Percentiles rank a stretch among this genome's conserved stretches.
Evolutionary conservation across 2,888 invertebrate genomes (phyloP).

Genomic region (Drosophila seclusa): DNA sequence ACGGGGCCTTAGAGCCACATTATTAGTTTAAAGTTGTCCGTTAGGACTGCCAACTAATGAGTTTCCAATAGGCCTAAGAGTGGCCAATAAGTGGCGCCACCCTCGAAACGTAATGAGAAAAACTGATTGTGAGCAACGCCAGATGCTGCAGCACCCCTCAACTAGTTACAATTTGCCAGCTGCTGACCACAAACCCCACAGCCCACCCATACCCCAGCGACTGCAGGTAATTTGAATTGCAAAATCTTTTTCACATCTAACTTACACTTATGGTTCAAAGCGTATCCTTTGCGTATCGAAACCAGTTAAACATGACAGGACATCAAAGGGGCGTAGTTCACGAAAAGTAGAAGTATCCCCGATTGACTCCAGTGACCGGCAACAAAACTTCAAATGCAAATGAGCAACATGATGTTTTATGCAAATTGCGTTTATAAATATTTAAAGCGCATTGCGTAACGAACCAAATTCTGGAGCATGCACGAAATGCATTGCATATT

Average conservation of each 20-base stretch:
- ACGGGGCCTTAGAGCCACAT: slow-evolving; percentile 41
- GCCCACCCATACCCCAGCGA: background rate
- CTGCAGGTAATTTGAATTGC: slow-evolving; percentile 68
- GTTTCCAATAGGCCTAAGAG: slow-evolving; percentile 70
- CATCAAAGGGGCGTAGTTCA: slow-evolving; percentile 72
- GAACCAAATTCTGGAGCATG: slow-evolving; percentile 10
- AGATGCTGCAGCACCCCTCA: slow-evolving; percentile 14
- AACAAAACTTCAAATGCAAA: slow-evolving; percentile 55
- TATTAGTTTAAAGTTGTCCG: slow-evolving; percentile 71
- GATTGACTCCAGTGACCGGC: slow-evolving; percentile 37
- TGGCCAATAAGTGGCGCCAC: slow-evolving; percentile 46
- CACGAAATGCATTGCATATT: slow-evolving; percentile 65
- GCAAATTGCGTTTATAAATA: slow-evolving; percentile 57
- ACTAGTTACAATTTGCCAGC: slow-evolving; percentile 5
- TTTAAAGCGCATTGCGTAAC: slow-evolving; percentile 51
- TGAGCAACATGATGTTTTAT: slow-evolving; percentile 34
- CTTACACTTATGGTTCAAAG: slow-evolving; percentile 17
- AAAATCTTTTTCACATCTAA: slow-evolving; percentile 44
- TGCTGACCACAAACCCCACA: background rate
- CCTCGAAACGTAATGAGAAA: slow-evolving; percentile 47
- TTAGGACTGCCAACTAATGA: slow-evolving; percentile 58
- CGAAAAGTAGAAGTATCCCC: slow-evolving; percentile 52
- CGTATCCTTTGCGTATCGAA: slow-evolving; percentile 27
- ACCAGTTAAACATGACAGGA: slow-evolving; percentile 67
- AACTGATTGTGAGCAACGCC: slow-evolving; percentile 17